A percentile compares a stretch with the other conserved stretches of the same genome.
Conservation (phyloP, 2,888 invertebrate genomes). For the Leptothorax acervorum region DNA sequence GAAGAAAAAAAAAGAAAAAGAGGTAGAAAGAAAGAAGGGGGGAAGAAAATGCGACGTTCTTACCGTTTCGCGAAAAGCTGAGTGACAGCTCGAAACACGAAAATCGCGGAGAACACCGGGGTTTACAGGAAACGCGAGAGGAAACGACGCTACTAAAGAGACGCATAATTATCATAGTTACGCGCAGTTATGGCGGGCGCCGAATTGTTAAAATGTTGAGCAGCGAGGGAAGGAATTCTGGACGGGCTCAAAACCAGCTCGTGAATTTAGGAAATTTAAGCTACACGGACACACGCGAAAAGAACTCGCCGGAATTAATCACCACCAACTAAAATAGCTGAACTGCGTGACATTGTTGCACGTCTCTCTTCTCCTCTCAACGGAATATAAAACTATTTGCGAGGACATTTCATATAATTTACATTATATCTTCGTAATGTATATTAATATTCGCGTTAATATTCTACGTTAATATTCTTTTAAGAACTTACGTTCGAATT, state of each 20-base stretch:
- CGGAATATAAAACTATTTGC: slow-evolving; percentile 27
- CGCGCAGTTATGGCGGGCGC: slow-evolving; percentile 31
- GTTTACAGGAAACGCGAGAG: slow-evolving; percentile 14
- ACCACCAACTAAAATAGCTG: slow-evolving; percentile 43
- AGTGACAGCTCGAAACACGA: background rate
- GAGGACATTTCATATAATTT: slow-evolving; percentile 1
- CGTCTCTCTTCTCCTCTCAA: background rate
- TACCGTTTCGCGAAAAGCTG: background rate
- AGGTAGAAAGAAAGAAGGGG: background rate
- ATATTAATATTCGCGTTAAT: background rate
- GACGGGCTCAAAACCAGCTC: slow-evolving; percentile 48
- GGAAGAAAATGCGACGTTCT: background rate
- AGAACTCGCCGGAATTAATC: slow-evolving; percentile 51
- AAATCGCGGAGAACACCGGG: background rate
- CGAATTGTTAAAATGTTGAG: slow-evolving; percentile 53
- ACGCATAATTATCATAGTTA: slow-evolving; percentile 54
- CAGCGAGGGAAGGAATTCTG: slow-evolving; percentile 46
- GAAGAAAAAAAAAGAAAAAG: background rate
- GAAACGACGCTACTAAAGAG: slow-evolving; percentile 34
- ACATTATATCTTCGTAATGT: background rate
- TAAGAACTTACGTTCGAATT: background rate
- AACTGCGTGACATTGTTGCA: slow-evolving; percentile 48
- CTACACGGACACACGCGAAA: slow-evolving; percentile 27
- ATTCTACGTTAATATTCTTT: background rate
- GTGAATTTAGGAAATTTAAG: slow-evolving; percentile 54